Percentiles rank a stretch among this genome's conserved stretches.
phyloP scores from a whole-genome alignment of 2,888 invertebrate genomes.

The Pyrocoelia pectoralis region DNA sequence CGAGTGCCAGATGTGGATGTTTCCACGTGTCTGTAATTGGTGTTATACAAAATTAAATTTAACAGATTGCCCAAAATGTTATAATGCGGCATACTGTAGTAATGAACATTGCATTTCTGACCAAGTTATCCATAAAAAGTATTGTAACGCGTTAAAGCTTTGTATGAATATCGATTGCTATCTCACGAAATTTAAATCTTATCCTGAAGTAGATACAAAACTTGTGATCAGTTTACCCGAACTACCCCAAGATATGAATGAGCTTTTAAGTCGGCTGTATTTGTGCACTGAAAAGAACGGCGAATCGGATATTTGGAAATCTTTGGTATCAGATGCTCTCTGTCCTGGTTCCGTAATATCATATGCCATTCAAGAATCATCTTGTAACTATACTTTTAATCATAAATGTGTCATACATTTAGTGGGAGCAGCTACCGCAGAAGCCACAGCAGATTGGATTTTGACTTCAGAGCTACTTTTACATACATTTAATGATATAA shows the following conservation, averaged over 20 bases:
- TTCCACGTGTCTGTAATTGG: slow-evolving; percentile 47
- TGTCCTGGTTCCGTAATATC: slow-evolving; percentile 41
- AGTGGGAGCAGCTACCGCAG: slow-evolving; percentile 49
- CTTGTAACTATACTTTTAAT: too few species aligned
- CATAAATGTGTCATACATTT: slow-evolving; percentile 45
- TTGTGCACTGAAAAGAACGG: not conserved
- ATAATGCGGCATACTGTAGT: slow-evolving; percentile 45
- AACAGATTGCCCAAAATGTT: slow-evolving; percentile 42
- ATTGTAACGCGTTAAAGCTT: slow-evolving; percentile 41
- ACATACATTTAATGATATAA: slow-evolving; percentile 46
- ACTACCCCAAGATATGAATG: slow-evolving; percentile 12
- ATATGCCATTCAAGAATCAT: slow-evolving; percentile 37
- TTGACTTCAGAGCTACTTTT: slow-evolving; percentile 45
- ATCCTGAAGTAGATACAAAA: slow-evolving; percentile 7
- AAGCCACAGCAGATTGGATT: slow-evolving; percentile 44
- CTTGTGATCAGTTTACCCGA: not conserved
- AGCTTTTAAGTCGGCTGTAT: slow-evolving; percentile 14
- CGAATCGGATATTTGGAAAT: slow-evolving; percentile 19
- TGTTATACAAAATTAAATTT: slow-evolving; percentile 42
- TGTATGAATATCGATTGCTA: slow-evolving; percentile 41
- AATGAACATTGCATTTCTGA: slow-evolving; percentile 38
- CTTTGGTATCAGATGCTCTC: slow-evolving; percentile 34
- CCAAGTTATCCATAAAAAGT: slow-evolving; percentile 34
- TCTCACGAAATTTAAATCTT: slow-evolving; percentile 15
- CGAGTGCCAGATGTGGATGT: slow-evolving; percentile 51